These are phyloP conservation scores for Helicoverpa zea DNA, from an alignment of 1,140 invertebrate genomes.

Conservation along the genomic window DNA sequence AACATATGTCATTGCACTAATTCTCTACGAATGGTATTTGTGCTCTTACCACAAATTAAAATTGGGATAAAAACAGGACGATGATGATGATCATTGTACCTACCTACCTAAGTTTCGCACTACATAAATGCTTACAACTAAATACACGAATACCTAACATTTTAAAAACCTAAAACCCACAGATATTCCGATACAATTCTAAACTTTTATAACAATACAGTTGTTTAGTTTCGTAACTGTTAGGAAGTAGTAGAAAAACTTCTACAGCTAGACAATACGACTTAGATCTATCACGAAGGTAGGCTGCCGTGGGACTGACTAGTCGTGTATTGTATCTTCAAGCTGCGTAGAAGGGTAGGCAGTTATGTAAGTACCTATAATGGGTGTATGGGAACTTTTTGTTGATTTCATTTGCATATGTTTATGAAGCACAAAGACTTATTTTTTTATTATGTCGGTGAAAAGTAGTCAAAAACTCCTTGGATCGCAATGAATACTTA, in stretches of 20 bases:
- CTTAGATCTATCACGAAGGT: conserved; percentile 9
- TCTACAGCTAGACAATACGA: conserved; percentile 6
- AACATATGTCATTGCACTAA: no score
- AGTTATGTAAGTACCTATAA: conserved; percentile 6
- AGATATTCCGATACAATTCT: conserved; percentile 22
- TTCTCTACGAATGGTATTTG: no score
- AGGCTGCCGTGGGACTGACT: background rate
- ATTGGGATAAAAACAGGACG: no score
- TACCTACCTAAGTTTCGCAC: no score
- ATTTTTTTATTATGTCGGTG: no score
- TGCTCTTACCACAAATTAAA: no score
- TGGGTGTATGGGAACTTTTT: background rate
- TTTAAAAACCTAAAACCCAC: background rate
- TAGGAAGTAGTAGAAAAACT: conserved; percentile 25
- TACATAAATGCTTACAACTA: no score
- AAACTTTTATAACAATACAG: conserved; percentile 24
- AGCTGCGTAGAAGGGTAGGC: background rate
- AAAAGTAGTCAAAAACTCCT: no score
- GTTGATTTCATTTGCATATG: background rate
- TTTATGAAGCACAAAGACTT: background rate
- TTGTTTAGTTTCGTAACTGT: conserved; percentile 16
- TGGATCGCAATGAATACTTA: no score
- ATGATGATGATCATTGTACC: no score
- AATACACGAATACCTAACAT: no score
- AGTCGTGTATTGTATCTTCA: background rate